These are phyloP conservation scores for Girardinus metallicus DNA, from an alignment of 2,797 vertebrate species.

Conservation along the genomic window DNA sequence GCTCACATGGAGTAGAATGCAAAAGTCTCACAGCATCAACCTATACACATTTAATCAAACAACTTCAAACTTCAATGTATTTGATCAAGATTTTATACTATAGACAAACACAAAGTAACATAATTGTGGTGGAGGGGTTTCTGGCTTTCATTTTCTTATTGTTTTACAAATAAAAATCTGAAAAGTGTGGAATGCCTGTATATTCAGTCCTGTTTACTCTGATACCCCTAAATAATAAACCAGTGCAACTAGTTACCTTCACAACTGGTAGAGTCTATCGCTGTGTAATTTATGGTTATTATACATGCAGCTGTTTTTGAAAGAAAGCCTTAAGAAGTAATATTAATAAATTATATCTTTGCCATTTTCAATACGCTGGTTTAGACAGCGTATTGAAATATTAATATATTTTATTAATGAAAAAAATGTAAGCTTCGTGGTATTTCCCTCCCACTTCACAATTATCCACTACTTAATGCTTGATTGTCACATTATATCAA, in stretches of 20 bases:
- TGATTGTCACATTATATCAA: not conserved
- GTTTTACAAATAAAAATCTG: conserved; percentile 1
- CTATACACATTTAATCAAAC: not conserved
- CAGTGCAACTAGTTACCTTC: not conserved
- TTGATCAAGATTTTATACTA: not conserved
- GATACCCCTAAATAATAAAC: not conserved
- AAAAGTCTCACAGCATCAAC: not conserved
- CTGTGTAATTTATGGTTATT: not conserved
- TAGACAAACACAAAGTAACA: not conserved
- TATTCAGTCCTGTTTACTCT: not conserved
- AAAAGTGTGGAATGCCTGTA: not conserved
- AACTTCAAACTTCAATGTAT: not conserved
- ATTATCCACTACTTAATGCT: not conserved
- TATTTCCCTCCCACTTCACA: not conserved
- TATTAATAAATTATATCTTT: too few relatives aligned
- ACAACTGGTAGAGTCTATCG: not conserved
- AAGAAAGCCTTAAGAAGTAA: not conserved
- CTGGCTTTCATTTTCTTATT: not conserved
- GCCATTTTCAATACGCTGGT: not conserved
- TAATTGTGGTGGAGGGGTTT: not conserved
- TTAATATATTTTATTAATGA: not conserved
- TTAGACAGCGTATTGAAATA: too few relatives aligned
- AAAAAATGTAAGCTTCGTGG: not conserved
- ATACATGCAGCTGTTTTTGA: not conserved
- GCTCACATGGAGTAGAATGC: conserved; percentile 10